Base-by-base conservation (phyloP, 1,140 invertebrate species). In the Idris sp. region DNA sequence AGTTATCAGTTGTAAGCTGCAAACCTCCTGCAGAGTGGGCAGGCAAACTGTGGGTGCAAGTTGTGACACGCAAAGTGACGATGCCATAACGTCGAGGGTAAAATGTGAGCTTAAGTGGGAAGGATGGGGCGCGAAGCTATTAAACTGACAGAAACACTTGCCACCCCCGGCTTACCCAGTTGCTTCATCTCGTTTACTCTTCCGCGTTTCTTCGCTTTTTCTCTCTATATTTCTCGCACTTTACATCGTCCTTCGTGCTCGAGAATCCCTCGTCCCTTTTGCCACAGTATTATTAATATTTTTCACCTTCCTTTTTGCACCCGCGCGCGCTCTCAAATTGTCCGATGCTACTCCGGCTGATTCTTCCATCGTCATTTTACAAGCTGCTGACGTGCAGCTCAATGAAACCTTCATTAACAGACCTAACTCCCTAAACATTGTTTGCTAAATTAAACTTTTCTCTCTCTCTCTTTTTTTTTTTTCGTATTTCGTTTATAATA, bases 91-190 rank as follows among this genome's bases (percentile, higher is more conserved):
- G 79, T 78, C 77, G 80, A 71, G 78, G 78, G 82, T 77, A 80
- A 82, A 80, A 77, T 48, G 51, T 30, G 61, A 36, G 30, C 6
- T 5, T 10, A 31, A 28, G 43, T 31, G 49, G 41, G 41, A 35
- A 65, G 38, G 71, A 73, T 65, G 61, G 71, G 68, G 78, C 79
- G 84, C 83, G 82, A 86, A 87, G 84, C 86, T 87, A 88, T 88
- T 88, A 88, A 88, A 88, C 86, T 88, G 86, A 88, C 86, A 88
- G 86, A 88, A 87, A 88, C 86, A 87, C 86, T 88, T 88, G 86
- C 86, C 86, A 86, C 80, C 85, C 85, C 80, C 53, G 77, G 77
- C 56, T 76, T 74, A 51, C 49, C 54, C 33, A 43, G 49, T 26
- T 58, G 33, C 40, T 53, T 35, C 53, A 46, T 61, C 74, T 73